Evolutionary conservation across 1,140 invertebrate genomes (phyloP).

Genomic region (Orchestia grillus): DNA sequence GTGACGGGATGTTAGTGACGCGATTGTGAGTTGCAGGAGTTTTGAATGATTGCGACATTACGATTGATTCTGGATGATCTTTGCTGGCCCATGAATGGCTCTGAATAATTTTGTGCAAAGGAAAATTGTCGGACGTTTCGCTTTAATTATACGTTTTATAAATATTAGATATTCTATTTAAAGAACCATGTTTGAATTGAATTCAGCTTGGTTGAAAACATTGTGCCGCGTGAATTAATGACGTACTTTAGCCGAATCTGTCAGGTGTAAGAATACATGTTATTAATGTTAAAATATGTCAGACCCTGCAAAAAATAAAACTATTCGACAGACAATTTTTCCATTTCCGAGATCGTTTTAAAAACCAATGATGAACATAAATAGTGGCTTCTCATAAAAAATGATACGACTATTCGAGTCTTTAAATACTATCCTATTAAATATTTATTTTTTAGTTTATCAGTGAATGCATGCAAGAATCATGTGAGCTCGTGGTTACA

Average conservation of each 20-base stretch:
- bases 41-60: not conserved
- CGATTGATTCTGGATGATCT: not conserved
- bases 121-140: not conserved
- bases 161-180: not conserved
- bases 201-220: not conserved
- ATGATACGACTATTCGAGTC: not conserved
- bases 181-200: not conserved
- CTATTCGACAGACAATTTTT: not conserved
- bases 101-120: not conserved
- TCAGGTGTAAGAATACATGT: constrained; percentile 2
- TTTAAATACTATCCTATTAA: too few relatives aligned
- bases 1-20: not conserved
- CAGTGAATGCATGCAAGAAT: too few relatives aligned
- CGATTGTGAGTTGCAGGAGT: not conserved
- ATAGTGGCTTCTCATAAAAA: not conserved
- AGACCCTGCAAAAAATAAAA: not conserved
- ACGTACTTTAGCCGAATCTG: not conserved
- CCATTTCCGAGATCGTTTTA: not conserved
- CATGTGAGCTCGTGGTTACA: too few relatives aligned
- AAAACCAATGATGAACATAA: not conserved
- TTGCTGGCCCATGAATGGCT: not conserved
- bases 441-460: too few relatives aligned
- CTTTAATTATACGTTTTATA: not conserved
- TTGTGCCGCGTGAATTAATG: not conserved
- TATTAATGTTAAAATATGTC: not conserved